These are phyloP conservation scores for Cynaeus angustus DNA, from an alignment of 2,888 invertebrate species.

Conservation along the genomic window DNA sequence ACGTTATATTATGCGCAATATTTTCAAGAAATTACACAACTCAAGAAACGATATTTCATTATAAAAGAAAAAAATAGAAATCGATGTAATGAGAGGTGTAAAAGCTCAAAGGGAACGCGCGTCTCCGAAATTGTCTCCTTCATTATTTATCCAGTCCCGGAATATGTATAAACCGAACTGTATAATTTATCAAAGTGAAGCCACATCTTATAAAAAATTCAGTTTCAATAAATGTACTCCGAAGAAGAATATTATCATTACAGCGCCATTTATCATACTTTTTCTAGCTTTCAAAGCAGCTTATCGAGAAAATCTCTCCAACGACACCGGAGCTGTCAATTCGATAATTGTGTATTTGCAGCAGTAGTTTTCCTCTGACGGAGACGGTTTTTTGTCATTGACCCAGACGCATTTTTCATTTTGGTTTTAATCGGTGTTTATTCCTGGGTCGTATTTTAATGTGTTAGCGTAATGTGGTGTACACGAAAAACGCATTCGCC, in stretches of 20 bases:
- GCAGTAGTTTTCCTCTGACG: not conserved
- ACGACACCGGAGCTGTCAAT: slow-evolving; percentile 38
- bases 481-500: slow-evolving; percentile 9
- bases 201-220: slow-evolving; percentile 39
- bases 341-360: slow-evolving; percentile 40
- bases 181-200: slow-evolving; percentile 35
- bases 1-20: slow-evolving; percentile 49
- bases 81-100: slow-evolving; percentile 2
- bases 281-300: slow-evolving; percentile 37
- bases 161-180: slow-evolving; percentile 15
- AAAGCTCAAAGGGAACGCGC: not conserved
- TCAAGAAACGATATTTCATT: slow-evolving; percentile 1
- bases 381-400: slow-evolving; percentile 13
- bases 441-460: not conserved
- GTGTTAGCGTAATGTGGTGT: slow-evolving; percentile 8
- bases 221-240: slow-evolving; percentile 40
- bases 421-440: slow-evolving; percentile 5
- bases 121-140: slow-evolving; percentile 1
- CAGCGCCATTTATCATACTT: slow-evolving; percentile 39
- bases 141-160: slow-evolving; percentile 25
- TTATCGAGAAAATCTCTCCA: slow-evolving; percentile 39
- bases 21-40: slow-evolving; percentile 44
- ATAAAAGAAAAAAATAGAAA: not conserved
- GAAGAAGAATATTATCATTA: slow-evolving; percentile 43
- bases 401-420: slow-evolving; percentile 7